Base-by-base conservation (phyloP, 1,140 invertebrate species). In the Drosophila willistoni region DNA sequence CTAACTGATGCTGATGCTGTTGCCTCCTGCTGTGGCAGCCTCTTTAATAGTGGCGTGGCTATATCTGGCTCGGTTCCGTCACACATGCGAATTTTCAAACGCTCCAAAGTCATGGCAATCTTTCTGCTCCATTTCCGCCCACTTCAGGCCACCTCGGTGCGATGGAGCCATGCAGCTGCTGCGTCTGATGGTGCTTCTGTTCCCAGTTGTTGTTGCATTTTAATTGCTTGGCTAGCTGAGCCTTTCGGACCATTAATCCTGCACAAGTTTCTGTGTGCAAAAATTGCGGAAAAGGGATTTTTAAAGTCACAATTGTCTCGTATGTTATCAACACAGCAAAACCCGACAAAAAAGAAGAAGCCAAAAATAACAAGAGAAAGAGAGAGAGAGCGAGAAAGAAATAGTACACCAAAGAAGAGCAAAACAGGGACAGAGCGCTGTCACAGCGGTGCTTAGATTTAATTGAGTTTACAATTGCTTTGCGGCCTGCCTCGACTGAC, bases 391-490 rank as follows among this genome's bases (percentile, higher is more conserved):
- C 22, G 33, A 36, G 54, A 55, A 7, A 17, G 41, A 42, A 19
- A 7, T n/a, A n/a, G 4, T 12, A 10, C 29, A 25, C 6, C 42
- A 17, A 36, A n/a, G 22, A 29, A 56, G 33, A 33, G 59, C 39
- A 39, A 60, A 42, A 73, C 41, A n/a, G 25, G 61, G 64, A 42
- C 22, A 68, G 41, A 81, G 36, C 71, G 71, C 47, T 80, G 83
- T 57, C 76, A 70, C 84, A 75, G 72, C 73, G 84, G 70, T 77
- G 80, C 84, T 90, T 87, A 79, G 77, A 81, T 89, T 89, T 89
- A 89, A 89, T 89, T 89, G 84, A 89, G 84, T 89, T 89, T 84
- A 77, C 85, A 89, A 89, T 89, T 89, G 80, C 80, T 89, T 77
- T 87, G 84, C 61, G 80, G 84, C 77, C 68, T 66, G 68, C 44